Evolutionary conservation across 2,113 vertebrate species (phyloP), one percentile per base, ranked within the genome.

Genomic region (Fregetta grallaria): DNA sequence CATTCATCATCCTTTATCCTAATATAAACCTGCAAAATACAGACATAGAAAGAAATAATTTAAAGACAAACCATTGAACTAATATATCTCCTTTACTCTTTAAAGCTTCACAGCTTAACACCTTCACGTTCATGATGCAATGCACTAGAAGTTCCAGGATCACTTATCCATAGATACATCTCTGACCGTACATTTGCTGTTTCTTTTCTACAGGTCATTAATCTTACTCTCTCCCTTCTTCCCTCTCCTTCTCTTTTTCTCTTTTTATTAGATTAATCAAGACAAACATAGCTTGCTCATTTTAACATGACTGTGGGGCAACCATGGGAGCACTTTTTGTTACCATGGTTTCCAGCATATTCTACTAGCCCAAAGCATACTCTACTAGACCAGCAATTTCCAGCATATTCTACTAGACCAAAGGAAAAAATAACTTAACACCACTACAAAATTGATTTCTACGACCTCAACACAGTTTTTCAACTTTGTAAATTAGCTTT

Each of bases 1-100:
- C 99, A 99, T 92, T 99, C 99, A 8, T 99, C 99, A 27, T 99
- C 99, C 94, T 99, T 99, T 98, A 99, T 99, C 93, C 99, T 98
- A 95, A 99, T 99, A 71, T 99, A 99, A 32, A 99, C 99, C 99
- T 99, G 96, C 17, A 84, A 65, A 84, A 93, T 4, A 84, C 68
- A 87, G 63, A 78, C 71, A 65, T 11, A 21, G n/a, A 75, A 95
- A 23, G 67, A 70, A 92, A 84, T 3, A 0, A 49, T 25, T 58
- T 53, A 25, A 77, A 71, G 30, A n/a, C 71, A 88, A 76, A 84
- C 25, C 34, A 47, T 4, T 84, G 62, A 71, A 55, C 42, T 58
- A 42, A 40, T 19, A 4, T 16, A 38, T 26, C 26, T 55, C 67
- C 34, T 80, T 63, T 25, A 19, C 8, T 72, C 47, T 25, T 44